A percentile compares a stretch with the other conserved stretches of the same genome.
phyloP scores from a whole-genome alignment of 2,888 invertebrate species.

The Tupiocoris notatus region DNA sequence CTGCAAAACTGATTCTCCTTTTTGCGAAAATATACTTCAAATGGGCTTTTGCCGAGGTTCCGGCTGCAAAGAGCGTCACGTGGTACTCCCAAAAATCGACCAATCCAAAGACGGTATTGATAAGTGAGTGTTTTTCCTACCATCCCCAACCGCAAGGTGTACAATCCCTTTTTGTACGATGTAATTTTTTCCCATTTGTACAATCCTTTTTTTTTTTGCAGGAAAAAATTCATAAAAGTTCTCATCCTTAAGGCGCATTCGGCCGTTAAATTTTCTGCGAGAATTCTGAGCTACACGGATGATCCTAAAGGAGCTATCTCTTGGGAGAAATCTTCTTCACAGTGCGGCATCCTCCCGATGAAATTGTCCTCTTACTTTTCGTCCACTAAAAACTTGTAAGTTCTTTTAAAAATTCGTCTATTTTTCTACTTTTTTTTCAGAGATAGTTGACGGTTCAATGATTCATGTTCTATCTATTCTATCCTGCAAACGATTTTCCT shows the following conservation, averaged over 20 bases:
- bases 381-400: background rate
- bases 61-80: slow-evolving; percentile 64
- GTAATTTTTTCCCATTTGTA: too few species aligned
- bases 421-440: background rate
- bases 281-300: slow-evolving; percentile 54
- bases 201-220: slow-evolving; percentile 48
- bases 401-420: background rate
- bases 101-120: slow-evolving; percentile 54
- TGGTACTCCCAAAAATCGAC: slow-evolving; percentile 54
- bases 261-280: slow-evolving; percentile 64
- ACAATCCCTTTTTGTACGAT: too few species aligned
- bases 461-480: too few species aligned
- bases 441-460: background rate
- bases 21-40: slow-evolving; percentile 64
- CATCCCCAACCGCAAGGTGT: too few species aligned
- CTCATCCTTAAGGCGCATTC: slow-evolving; percentile 61
- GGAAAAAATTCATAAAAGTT: slow-evolving; percentile 60
- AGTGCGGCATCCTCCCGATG: background rate
- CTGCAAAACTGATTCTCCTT: slow-evolving; percentile 53
- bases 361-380: slow-evolving; percentile 4
- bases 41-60: slow-evolving; percentile 64
- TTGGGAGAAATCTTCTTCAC: slow-evolving; percentile 5
- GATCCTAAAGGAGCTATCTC: background rate
- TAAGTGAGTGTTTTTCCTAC: too few species aligned
- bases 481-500: too few species aligned